A percentile compares a stretch with the other conserved stretches of the same genome.
phyloP scores from a whole-genome alignment of 2,797 vertebrate genomes.

The Urophycis tenuis region DNA sequence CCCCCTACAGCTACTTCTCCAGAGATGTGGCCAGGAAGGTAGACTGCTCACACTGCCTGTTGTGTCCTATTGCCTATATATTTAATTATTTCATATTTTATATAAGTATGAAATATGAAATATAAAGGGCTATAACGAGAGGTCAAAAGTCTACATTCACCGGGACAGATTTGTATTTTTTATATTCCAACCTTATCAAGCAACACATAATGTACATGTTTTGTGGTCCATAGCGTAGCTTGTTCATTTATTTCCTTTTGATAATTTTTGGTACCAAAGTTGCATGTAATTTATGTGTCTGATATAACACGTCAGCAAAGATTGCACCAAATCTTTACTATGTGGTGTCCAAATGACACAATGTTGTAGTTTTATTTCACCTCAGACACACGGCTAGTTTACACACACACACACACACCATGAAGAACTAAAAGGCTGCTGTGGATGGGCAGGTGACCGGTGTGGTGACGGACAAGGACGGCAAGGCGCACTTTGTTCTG shows the following conservation, averaged over 20 bases:
- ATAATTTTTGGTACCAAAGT: too few relatives aligned
- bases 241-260: too few relatives aligned
- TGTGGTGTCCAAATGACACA: too few relatives aligned
- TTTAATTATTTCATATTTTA: too few relatives aligned
- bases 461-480: conserved; percentile 83
- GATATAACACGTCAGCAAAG: too few relatives aligned
- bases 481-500: conserved; percentile 85
- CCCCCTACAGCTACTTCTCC: conserved; percentile 97
- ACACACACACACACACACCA: not conserved
- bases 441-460: conserved; percentile 80
- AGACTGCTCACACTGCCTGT: conserved; percentile 17
- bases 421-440: not conserved
- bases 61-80: not conserved
- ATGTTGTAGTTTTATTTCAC: too few relatives aligned
- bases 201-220: too few relatives aligned
- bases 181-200: too few relatives aligned
- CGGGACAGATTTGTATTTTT: not conserved
- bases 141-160: not conserved
- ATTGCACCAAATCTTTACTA: too few relatives aligned
- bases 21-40: conserved; percentile 92
- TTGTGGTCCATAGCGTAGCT: too few relatives aligned
- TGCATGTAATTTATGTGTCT: too few relatives aligned
- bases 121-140: not conserved
- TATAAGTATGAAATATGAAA: not conserved
- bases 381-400: too few relatives aligned